phyloP scores from a whole-genome alignment of 1,140 invertebrate genomes.

The Atta texana region DNA sequence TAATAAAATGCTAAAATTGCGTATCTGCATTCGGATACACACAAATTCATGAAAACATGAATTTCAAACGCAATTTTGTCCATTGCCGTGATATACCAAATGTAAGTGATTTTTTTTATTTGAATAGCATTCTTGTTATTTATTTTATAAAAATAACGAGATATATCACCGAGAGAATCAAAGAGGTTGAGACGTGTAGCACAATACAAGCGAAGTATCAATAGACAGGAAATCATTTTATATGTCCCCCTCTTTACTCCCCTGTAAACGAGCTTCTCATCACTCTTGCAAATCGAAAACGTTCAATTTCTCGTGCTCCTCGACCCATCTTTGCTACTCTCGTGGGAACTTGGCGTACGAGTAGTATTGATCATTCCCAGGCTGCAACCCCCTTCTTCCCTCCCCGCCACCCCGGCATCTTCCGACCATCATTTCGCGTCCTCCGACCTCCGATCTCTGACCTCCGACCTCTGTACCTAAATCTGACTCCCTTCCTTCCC shows the following conservation, averaged over 20 bases:
- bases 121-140: neutral
- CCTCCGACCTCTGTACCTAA: slow-evolving; percentile 60
- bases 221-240: slow-evolving; percentile 31
- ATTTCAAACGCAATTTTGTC: slow-evolving; percentile 11
- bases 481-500: neutral
- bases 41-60: slow-evolving; percentile 1
- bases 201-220: slow-evolving; percentile 4
- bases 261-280: neutral
- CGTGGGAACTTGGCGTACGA: slow-evolving; percentile 79
- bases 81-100: neutral
- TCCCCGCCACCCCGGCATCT: slow-evolving; percentile 69
- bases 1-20: slow-evolving; percentile 25
- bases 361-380: slow-evolving; percentile 85
- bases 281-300: slow-evolving; percentile 48
- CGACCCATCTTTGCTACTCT: slow-evolving; percentile 80
- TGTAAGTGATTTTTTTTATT: neutral
- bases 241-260: neutral
- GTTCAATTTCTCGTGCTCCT: slow-evolving; percentile 61
- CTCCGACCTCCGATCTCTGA: slow-evolving; percentile 76
- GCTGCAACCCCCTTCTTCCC: slow-evolving; percentile 77
- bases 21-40: neutral
- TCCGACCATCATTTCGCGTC: slow-evolving; percentile 79
- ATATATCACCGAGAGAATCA: neutral
- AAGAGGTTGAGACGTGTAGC: neutral
- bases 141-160: neutral